phyloP scores from a whole-genome alignment of 2,888 invertebrate genomes.

The Operophtera brumata region DNA sequence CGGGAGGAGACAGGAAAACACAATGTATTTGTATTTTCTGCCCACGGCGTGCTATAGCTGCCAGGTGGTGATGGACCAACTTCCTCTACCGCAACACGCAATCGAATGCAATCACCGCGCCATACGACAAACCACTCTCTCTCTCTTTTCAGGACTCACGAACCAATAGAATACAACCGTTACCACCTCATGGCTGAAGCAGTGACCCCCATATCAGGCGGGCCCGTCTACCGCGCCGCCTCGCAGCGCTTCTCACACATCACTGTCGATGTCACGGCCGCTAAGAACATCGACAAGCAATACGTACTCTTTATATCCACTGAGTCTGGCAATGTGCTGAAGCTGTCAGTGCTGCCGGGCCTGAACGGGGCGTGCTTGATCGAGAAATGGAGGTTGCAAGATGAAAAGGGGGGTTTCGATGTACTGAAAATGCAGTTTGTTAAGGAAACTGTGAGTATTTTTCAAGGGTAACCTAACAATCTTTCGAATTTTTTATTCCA shows the following conservation, averaged over 20 bases:
- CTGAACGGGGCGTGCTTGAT: constrained; percentile 89
- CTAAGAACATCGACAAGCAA: constrained; percentile 85
- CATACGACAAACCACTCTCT: no score
- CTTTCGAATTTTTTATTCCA: background rate
- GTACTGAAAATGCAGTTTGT: constrained; percentile 88
- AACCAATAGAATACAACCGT: constrained; percentile 83
- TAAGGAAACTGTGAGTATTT: constrained; percentile 84
- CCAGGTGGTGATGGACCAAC: no score
- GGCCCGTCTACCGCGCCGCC: constrained; percentile 85
- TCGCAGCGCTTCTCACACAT: constrained; percentile 88
- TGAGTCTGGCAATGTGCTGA: constrained; percentile 86
- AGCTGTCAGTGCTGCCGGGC: constrained; percentile 87
- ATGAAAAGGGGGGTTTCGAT: constrained; percentile 73
- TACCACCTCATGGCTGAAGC: constrained; percentile 95
- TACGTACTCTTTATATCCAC: constrained; percentile 92
- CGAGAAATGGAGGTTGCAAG: constrained; percentile 89
- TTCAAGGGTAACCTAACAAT: background rate
- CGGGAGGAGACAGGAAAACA: no score
- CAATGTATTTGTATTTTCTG: no score
- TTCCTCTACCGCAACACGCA: no score
- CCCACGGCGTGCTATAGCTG: no score
- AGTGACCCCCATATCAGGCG: constrained; percentile 86
- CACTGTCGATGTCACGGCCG: constrained; percentile 89
- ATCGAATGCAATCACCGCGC: no score
- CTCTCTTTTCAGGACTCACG: constrained; percentile 53